phyloP scores from a whole-genome alignment of 1,140 invertebrate species.

The Zaprionus africanus region DNA sequence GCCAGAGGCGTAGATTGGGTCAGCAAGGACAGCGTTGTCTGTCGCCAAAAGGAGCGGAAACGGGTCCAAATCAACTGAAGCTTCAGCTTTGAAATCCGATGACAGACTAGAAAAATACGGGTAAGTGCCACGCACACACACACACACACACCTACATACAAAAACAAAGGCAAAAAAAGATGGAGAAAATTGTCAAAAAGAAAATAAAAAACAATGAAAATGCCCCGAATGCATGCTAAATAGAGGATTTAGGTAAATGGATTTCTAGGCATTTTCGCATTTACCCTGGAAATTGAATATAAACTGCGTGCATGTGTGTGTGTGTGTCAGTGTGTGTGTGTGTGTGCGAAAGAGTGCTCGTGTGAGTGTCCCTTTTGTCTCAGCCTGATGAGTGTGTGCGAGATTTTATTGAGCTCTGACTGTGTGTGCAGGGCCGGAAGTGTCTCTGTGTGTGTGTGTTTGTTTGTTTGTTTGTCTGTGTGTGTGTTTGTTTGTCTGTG shows the following conservation, averaged over 20 bases:
- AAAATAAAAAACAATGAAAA: constrained; percentile 79
- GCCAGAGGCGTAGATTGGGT: constrained; percentile 67
- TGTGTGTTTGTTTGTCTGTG: constrained; percentile 7
- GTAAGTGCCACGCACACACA: constrained; percentile 15
- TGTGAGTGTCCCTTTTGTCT: constrained; percentile 26
- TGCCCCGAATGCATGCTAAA: constrained; percentile 81
- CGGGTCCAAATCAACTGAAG: constrained; percentile 69
- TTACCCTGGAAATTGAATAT: constrained; percentile 78
- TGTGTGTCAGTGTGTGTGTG: constrained; percentile 36
- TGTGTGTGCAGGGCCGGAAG: constrained; percentile 34
- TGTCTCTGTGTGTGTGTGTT: constrained; percentile 21
- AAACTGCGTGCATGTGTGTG: constrained; percentile 43
- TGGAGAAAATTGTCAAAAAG: constrained; percentile 42
- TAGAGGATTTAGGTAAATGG: constrained; percentile 82
- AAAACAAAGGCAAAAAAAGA: constrained; percentile 21
- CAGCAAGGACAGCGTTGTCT: constrained; percentile 37
- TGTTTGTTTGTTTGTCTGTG: constrained; percentile 23
- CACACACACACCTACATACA: constrained; percentile 25
- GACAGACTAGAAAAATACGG: constrained; percentile 50
- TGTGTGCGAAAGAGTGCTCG: not conserved
- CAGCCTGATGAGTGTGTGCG: constrained; percentile 40
- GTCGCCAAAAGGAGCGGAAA: constrained; percentile 47
- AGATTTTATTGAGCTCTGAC: constrained; percentile 24
- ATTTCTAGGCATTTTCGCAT: constrained; percentile 82
- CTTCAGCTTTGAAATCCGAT: constrained; percentile 73